A percentile compares a stretch with the other conserved stretches of the same genome.
Evolutionary conservation across 2,797 vertebrate genomes (phyloP).

Genomic region (Sandelia bainsii): DNA sequence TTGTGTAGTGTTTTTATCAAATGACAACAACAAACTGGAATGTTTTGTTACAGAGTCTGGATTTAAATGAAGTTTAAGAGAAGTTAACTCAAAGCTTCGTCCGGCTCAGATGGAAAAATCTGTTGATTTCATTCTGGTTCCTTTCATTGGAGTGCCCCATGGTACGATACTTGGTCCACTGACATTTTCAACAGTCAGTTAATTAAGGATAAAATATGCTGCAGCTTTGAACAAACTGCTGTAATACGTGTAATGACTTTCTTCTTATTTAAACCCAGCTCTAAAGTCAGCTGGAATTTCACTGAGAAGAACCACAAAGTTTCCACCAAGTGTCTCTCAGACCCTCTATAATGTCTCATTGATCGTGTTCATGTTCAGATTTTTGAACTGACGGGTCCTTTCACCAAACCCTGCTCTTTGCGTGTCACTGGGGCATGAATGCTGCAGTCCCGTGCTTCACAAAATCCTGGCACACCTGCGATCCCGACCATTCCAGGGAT

Average conservation of each 20-base stretch:
- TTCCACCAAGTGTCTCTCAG: slow-evolving; percentile 2
- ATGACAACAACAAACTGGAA: background rate
- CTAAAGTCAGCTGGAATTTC: background rate
- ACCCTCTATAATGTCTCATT: background rate
- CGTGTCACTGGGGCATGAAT: slow-evolving; percentile 78
- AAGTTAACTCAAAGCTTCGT: slow-evolving; percentile 18
- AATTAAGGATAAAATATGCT: background rate
- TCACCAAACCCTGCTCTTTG: slow-evolving; percentile 83
- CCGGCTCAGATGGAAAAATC: slow-evolving; percentile 11
- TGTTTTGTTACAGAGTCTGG: background rate
- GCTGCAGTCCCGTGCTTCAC: slow-evolving; percentile 84
- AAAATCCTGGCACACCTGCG: slow-evolving; percentile 78
- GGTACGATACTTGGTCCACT: slow-evolving; percentile 15
- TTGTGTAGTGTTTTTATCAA: slow-evolving; percentile 24
- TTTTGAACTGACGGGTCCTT: slow-evolving; percentile 72
- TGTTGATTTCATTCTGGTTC: slow-evolving; percentile 14
- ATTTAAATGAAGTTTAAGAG: background rate
- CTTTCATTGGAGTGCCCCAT: slow-evolving; percentile 21
- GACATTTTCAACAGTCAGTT: slow-evolving; percentile 16
- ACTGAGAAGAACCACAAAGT: slow-evolving; percentile 3
- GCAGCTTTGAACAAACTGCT: background rate
- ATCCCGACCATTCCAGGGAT: slow-evolving; percentile 62
- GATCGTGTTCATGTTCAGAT: slow-evolving; percentile 58
- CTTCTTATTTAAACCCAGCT: too few relatives aligned
- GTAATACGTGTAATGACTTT: too few relatives aligned